Evolutionary conservation across 2,888 invertebrate genomes (phyloP), one percentile per base, ranked within the genome.

Genomic region (Tiliacea citrago): DNA sequence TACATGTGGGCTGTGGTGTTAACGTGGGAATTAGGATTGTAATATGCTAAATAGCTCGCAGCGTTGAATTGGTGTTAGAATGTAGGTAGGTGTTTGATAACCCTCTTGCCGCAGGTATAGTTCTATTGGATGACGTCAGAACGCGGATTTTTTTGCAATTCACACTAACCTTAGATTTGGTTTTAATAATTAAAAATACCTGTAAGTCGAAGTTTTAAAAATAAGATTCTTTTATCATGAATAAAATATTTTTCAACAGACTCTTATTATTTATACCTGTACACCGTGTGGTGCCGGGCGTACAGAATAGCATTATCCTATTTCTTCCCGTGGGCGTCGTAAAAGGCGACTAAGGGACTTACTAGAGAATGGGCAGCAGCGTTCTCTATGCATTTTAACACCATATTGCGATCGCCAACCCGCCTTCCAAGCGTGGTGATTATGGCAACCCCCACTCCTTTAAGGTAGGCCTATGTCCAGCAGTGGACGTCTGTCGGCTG

Each of bases 21-120:
- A 75, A 12, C 57, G 60, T 58, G 76, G 67, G 72, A 84, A 82
- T 82, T 81, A 57, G 63, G 21, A 65, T 73, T 68, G 81, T 80
- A 71, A 74, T 80, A 80, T 81, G 81, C 84, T 84, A 79, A 80
- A 74, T 83, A 83, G 84, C 42, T 47, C 49, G 58, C 8, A 69
- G 68, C 29, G 51, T 78, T 49, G 21, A 51, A 66, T 63, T 65
- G 77, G 35, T 49, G 53, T 63, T 53, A 35, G 42, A 12, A 13
- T 42, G 51, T 65, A 39, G 8, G 18, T 62, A 29, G n/a, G 7
- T 49, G 49, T 49, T 53, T n/a, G 16, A 29, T 29, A 29, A 49
- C 39, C 10, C 29, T 24, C 51, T 45, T 39, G 21, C 42, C 18
- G 16, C 29, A 63, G 12, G 57, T 45, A 29, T 18, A n/a, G 13